Evolutionary conservation across 1,140 invertebrate species (phyloP).

Genomic region (Zeugodacus cucurbitae): DNA sequence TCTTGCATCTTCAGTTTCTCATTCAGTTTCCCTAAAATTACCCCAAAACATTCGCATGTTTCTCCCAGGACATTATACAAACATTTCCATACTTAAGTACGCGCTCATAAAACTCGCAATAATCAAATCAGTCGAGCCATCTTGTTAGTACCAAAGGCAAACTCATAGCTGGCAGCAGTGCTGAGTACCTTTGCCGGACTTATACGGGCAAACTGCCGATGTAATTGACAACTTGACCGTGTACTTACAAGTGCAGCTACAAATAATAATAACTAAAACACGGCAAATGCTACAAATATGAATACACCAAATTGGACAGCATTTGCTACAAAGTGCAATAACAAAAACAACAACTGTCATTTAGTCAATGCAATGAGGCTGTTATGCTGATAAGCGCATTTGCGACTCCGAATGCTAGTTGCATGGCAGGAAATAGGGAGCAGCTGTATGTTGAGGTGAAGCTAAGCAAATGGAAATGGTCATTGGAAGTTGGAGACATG

Average conservation of each 20-base stretch:
- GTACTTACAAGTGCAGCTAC: not conserved
- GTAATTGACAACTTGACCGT: not conserved
- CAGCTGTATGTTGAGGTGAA: not conserved
- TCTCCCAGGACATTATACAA: not conserved
- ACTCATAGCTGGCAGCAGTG: not conserved
- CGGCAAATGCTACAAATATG: conserved; percentile 16
- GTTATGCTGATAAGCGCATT: conserved; percentile 30
- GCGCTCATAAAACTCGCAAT: conserved; percentile 7
- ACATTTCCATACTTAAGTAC: not conserved
- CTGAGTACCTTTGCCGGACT: not conserved
- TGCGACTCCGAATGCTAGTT: not conserved
- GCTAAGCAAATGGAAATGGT: not conserved
- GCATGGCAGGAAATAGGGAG: conserved; percentile 13
- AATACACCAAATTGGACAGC: not conserved
- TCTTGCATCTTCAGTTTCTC: no score
- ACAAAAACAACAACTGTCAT: not conserved
- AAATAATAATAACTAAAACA: not conserved
- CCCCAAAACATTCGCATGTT: not conserved
- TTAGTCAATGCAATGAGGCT: not conserved
- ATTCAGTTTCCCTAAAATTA: not conserved
- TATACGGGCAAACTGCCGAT: conserved; percentile 13
- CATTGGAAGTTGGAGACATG: not conserved
- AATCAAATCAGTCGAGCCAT: not conserved
- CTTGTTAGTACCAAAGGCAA: not conserved
- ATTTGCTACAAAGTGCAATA: not conserved